A percentile compares a stretch with the other conserved stretches of the same genome.
These are phyloP conservation scores for Adrianichthys oophorus DNA, from an alignment of 2,797 vertebrate species.

Conservation along the genomic window DNA sequence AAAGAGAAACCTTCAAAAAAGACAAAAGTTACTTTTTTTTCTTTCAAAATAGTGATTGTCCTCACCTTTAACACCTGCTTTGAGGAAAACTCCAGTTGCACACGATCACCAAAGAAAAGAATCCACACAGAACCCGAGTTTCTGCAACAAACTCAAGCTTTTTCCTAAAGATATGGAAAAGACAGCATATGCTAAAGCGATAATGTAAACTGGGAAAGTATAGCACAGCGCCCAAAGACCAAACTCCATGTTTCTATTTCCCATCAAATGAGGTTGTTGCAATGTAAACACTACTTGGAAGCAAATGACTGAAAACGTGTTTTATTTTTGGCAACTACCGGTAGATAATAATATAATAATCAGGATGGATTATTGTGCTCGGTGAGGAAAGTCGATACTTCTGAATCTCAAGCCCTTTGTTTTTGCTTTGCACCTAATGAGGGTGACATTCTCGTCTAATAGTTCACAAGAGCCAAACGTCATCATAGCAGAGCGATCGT, in stretches of 20 bases:
- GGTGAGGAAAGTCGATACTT: constrained; percentile 43
- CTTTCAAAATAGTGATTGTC: constrained; percentile 65
- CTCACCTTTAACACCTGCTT: constrained; percentile 64
- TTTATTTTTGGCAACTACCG: constrained; percentile 66
- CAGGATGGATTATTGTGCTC: constrained; percentile 25
- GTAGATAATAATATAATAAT: constrained; percentile 29
- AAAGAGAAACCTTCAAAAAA: constrained; percentile 10
- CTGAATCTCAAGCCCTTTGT: constrained; percentile 72
- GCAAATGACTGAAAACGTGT: constrained; percentile 45
- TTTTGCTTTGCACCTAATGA: constrained; percentile 51
- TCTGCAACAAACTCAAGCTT: constrained; percentile 27
- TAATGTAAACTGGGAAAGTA: constrained; percentile 59
- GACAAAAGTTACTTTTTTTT: constrained; percentile 11
- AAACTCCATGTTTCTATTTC: constrained; percentile 29
- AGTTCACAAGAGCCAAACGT: constrained; percentile 44
- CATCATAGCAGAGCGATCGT: constrained; percentile 40
- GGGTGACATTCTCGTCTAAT: constrained; percentile 44
- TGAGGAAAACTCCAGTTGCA: constrained; percentile 23
- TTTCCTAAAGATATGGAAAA: constrained; percentile 62
- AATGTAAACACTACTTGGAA: constrained; percentile 55
- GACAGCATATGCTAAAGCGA: constrained; percentile 50
- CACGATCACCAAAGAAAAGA: constrained; percentile 33
- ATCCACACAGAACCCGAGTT: constrained; percentile 30
- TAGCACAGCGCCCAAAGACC: constrained; percentile 40
- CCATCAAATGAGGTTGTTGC: constrained; percentile 25